phyloP scores from a whole-genome alignment of 2,888 invertebrate species.

The Nudaria mundana region DNA sequence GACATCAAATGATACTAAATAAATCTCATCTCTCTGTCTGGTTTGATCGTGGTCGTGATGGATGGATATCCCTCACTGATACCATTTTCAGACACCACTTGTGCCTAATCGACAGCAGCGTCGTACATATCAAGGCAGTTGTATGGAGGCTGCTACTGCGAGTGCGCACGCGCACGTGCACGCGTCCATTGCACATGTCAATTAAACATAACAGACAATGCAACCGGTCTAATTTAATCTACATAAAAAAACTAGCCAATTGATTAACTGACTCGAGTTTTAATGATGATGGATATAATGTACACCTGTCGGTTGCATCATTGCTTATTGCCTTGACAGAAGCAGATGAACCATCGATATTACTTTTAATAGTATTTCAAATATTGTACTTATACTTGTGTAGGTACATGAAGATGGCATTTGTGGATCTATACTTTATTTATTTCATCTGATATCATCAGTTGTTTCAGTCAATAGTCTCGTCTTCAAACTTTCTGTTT shows the following conservation, averaged over 20 bases:
- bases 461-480: too few species aligned
- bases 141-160: background rate
- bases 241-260: slow-evolving; percentile 2
- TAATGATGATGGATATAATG: background rate
- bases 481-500: too few species aligned
- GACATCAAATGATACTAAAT: background rate
- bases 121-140: background rate
- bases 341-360: background rate
- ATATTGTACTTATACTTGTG: too few species aligned
- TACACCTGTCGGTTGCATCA: background rate
- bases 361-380: background rate
- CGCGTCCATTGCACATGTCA: slow-evolving; percentile 8
- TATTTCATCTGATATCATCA: too few species aligned
- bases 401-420: too few species aligned
- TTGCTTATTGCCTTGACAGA: background rate
- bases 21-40: background rate
- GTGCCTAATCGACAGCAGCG: background rate
- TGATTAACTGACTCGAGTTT: slow-evolving; percentile 1
- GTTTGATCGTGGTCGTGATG: background rate
- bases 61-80: background rate
- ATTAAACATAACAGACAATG: slow-evolving; percentile 7
- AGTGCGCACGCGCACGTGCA: slow-evolving; percentile 2
- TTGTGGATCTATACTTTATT: too few species aligned
- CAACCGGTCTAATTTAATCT: slow-evolving; percentile 6
- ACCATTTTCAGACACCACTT: background rate